Evolutionary conservation across 92 coral and sea anemone genomes (phyloP), one percentile per base, ranked within the genome.

Genomic region (Metridium senile): DNA sequence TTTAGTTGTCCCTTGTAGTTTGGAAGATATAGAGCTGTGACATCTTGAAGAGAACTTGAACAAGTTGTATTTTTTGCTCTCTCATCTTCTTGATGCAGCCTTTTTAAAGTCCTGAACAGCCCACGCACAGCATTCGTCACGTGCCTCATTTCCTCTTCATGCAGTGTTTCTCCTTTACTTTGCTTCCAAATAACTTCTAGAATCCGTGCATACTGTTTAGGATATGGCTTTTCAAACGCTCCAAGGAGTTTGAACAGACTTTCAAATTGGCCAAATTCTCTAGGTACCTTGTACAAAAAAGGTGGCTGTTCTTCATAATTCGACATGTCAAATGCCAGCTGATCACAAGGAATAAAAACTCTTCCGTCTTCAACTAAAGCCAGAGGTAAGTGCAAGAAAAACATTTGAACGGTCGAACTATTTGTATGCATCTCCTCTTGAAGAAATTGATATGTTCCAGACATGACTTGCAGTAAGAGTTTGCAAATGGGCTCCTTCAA

Each of bases 181-280:
- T 58, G 19, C 35, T 58, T 69, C 65, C 77, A 85, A 1, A 93
- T 75, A 17, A 66, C 71, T 33, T 45, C 74, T 11, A 93, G 80
- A 10, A 93, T 74, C n/a, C 46, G 70, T 58, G 98, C 89, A 66
- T 88, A 93, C 73, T 93, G 98, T 1, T 57, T 52, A 23, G 93
- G 97, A 34, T 83, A 85, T 26, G 98, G 93, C 34, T 75, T 74
- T 39, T 84, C 87, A 84, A 83, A 66, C 4, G 98, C 98, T 34
- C 98, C 98, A 80, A 93, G 97, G 26, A 89, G 83, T 58, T 87
- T 91, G 22, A 93, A 74, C 64, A 93, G 64, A 82, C 84, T 89
- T 45, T 91, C 82, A 68, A 81, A 93, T 21, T 58, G 68, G 31
- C 85, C 86, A 56, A 87, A 89, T 53, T 74, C 82, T 21, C 86